phyloP scores from a whole-genome alignment of 2,113 vertebrate genomes.

The Dendrocopos noguchii region DNA sequence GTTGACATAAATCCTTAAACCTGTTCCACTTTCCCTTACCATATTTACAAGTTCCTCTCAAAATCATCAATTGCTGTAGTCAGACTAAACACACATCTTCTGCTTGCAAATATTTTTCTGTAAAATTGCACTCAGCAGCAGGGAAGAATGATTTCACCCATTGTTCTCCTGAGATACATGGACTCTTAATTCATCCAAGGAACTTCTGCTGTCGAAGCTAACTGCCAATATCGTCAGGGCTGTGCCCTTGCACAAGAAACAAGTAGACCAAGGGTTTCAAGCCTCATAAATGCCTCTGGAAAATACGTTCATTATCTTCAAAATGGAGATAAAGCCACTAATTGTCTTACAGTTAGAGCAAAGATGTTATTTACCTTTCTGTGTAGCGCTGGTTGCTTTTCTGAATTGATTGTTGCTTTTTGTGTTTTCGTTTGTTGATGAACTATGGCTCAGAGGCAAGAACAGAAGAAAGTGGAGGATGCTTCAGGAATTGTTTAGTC shows the following conservation, averaged over 20 bases:
- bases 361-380: neutral
- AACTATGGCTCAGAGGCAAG: neutral
- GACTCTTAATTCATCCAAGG: neutral
- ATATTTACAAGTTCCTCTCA: neutral
- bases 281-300: neutral
- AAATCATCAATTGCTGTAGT: neutral
- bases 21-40: neutral
- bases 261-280: neutral
- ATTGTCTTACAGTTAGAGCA: neutral
- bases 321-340: neutral
- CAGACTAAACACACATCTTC: constrained; percentile 32
- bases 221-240: neutral
- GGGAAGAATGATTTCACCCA: neutral
- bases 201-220: neutral
- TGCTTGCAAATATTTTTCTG: constrained; percentile 19
- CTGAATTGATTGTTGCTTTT: neutral
- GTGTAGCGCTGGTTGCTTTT: neutral
- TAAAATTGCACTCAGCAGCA: neutral
- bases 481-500: neutral
- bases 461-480: neutral
- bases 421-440: neutral
- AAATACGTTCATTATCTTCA: neutral
- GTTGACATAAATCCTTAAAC: neutral
- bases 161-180: neutral
- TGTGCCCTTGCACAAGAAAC: neutral